phyloP scores from a whole-genome alignment of 2,888 invertebrate genomes.

The Stenolophus ochropezus region DNA sequence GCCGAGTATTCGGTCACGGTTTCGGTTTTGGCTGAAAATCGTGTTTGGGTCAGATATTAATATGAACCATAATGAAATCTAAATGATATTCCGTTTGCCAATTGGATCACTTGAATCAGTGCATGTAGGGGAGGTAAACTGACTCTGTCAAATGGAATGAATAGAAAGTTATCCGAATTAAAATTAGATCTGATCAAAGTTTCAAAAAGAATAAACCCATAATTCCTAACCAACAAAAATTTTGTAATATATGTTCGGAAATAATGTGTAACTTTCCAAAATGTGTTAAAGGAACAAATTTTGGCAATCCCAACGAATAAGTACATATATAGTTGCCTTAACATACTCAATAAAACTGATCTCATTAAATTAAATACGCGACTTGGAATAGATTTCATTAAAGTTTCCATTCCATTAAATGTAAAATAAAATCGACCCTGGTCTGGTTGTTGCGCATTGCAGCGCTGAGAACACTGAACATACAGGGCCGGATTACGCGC shows the following conservation, averaged over 20 bases:
- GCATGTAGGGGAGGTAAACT: too few relatives aligned
- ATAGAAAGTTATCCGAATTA: too few relatives aligned
- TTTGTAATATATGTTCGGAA: background rate
- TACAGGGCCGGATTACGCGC: slow-evolving; percentile 14
- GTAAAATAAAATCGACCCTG: slow-evolving; percentile 55
- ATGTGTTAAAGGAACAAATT: background rate
- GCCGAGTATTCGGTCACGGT: too few relatives aligned
- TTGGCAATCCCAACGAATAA: background rate
- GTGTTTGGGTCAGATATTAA: too few relatives aligned
- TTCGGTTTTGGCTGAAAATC: too few relatives aligned
- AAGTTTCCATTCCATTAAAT: slow-evolving; percentile 56
- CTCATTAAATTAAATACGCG: slow-evolving; percentile 52
- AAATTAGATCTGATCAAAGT: too few relatives aligned
- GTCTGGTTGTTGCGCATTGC: slow-evolving; percentile 38
- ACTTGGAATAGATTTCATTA: slow-evolving; percentile 54
- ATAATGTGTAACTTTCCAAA: background rate
- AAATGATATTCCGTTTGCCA: too few relatives aligned
- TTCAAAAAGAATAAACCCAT: too few relatives aligned
- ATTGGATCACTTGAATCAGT: too few relatives aligned
- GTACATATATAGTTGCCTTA: background rate
- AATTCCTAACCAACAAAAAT: too few relatives aligned
- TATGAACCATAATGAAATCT: too few relatives aligned
- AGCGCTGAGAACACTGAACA: slow-evolving; percentile 20
- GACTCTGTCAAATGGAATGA: too few relatives aligned
- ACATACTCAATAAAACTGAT: slow-evolving; percentile 52